Evolutionary conservation across 2,113 vertebrate genomes (phyloP), one percentile per base, ranked within the genome.

Genomic region (Prionailurus bengalensis): DNA sequence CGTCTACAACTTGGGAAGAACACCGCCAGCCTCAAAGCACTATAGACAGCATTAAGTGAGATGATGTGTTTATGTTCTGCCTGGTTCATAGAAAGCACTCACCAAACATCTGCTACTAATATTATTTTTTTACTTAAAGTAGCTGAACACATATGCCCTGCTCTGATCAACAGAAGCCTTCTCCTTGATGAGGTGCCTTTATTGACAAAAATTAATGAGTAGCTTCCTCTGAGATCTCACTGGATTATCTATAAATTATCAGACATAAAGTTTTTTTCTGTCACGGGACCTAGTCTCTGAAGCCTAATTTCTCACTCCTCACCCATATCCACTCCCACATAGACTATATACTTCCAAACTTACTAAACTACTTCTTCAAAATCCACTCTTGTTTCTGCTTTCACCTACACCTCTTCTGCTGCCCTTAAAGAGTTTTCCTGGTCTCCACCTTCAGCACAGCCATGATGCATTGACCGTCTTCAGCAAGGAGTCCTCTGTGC

Each of bases 331-430:
- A 70, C 29, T 39, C n/a, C 53, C 66, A 83, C n/a, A 84, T 1
- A 76, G 2, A n/a, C 19, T 3, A 23, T 15, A 14, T 39, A 85
- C 36, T 82, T 78, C 78, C 78, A 91, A 36, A 70, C 63, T 79
- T 23, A 82, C 31, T 66, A 25, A 70, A 94, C 10, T 16, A 71
- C 19, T 53, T 70, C 45, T 78, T 76, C 55, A 70, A 88, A 88
- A 42, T 15, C 63, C 55, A 66, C 0, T 65, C 85, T 33, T 55
- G 0, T 42, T 91, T 88, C 63, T 73, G 25, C 58, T 29, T 95
- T 42, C 31, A 48, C 0, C 0, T 2, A 19, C 0, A 4, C 66
- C 2, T 3, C 45, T 21, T 66, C 53, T 12, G 58, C 48, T 58
- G 48, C 78, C 80, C 76, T n/a, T 14, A 61, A 89, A 89, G 78